Evolutionary conservation across 1,140 invertebrate genomes (phyloP).

Genomic region (Dysdera silvatica): DNA sequence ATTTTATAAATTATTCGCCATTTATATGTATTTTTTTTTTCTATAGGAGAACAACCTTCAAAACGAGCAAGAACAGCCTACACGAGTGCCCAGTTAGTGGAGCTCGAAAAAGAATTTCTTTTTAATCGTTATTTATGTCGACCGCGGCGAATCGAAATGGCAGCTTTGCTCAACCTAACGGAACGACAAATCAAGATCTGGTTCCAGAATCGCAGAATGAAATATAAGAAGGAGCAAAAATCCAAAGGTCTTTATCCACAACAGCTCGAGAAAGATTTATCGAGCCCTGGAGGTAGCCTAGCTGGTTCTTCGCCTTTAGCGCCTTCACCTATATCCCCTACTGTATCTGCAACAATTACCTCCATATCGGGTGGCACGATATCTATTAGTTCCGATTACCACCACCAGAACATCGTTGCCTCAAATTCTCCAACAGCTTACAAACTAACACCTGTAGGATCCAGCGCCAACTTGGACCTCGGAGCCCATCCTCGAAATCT

Average conservation of each 20-base stretch:
- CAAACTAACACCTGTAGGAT: no score
- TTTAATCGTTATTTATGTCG: constrained; percentile 68
- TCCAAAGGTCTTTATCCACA: constrained; percentile 22
- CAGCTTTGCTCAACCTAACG: constrained; percentile 59
- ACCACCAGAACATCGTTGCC: no score
- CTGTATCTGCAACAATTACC: not conserved
- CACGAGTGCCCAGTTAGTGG: constrained; percentile 45
- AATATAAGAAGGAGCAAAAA: constrained; percentile 53
- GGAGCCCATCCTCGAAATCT: no score
- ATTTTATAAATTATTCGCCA: no score
- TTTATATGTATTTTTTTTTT: not conserved
- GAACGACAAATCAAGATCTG: constrained; percentile 87
- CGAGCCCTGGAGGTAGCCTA: not conserved
- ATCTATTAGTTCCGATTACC: not conserved
- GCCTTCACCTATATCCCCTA: constrained; percentile 2
- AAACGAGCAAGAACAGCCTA: constrained; percentile 52
- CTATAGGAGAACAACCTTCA: constrained; percentile 25
- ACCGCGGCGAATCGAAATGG: constrained; percentile 68
- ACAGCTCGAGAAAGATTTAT: constrained; percentile 6
- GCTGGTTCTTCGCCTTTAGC: constrained; percentile 7
- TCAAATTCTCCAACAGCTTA: no score
- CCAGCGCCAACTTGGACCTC: no score
- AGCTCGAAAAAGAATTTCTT: constrained; percentile 59
- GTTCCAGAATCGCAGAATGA: constrained; percentile 67
- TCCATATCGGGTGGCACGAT: not conserved